Evolutionary conservation across 2,797 vertebrate genomes (phyloP), one percentile per base, ranked within the genome.

Genomic region (Sciurus carolinensis): DNA sequence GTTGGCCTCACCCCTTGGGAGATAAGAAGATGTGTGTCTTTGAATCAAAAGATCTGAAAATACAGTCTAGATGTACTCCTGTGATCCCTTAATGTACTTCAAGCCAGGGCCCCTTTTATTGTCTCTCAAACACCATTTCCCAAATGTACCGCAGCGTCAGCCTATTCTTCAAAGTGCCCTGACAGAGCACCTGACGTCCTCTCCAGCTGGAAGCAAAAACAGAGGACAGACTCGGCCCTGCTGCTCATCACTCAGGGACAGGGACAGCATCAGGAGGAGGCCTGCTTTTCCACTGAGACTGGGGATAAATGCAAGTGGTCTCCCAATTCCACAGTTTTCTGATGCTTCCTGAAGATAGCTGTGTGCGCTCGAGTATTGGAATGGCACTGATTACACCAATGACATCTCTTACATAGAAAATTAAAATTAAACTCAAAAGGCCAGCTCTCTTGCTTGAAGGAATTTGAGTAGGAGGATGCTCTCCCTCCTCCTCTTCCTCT

Each of bases 71-170:
- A 98, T 97, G 93, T 97, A 96, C 97, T 97, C 90, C 96, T 98
- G 97, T 98, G 98, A 98, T 98, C 98, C 98, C 97, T 98, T 98
- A 98, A 98, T 98, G 97, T 98, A 98, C 97, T 98, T 98, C 96
- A 98, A 98, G 95, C 97, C 96, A 91, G 94, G 95, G 97, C 94
- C 95, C 90, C 98, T 98, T 98, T 98, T 98, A 98, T 98, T 97
- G 69, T 98, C 95, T 98, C 97, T 98, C 94, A 95, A 89, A 95
- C 95, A 96, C 96, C 96, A 90, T 97, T 97, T 98, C 98, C 98
- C 98, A 96, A 97, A 97, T 73, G 93, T 88, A 92, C 97, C 90
- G 96, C 97, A 93, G 94, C 67, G 95, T 94, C 95, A 98, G 98
- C 98, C 97, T 90, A 17, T 44, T 95, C 97, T 98, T 98, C 98